A percentile compares a stretch with the other conserved stretches of the same genome.
Conservation (phyloP, 2,113 vertebrate genomes). For the Scytalopus superciliaris region DNA sequence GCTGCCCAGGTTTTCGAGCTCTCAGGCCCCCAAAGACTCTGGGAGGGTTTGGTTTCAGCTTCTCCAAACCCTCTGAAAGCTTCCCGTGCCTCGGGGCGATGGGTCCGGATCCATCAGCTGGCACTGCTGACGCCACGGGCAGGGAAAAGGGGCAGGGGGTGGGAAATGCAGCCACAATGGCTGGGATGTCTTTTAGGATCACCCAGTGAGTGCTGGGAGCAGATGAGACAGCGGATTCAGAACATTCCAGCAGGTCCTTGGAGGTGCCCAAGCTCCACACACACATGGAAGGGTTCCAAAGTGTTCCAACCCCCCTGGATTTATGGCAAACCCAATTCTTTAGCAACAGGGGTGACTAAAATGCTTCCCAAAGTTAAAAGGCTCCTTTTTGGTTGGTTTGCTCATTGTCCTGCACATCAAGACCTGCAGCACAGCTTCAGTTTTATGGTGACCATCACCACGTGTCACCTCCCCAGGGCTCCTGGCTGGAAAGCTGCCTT, state of each 20-base stretch:
- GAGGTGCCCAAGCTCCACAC: background rate
- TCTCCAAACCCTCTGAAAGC: background rate
- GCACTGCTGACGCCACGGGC: background rate
- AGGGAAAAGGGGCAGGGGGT: background rate
- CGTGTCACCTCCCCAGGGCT: accelerated
- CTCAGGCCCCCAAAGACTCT: background rate
- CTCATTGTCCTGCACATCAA: background rate
- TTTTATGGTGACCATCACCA: background rate
- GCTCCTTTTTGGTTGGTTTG: background rate
- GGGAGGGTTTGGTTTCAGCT: background rate
- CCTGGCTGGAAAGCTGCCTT: background rate
- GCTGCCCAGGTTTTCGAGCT: background rate
- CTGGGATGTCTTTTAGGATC: background rate
- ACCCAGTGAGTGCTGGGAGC: background rate
- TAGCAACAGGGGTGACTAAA: background rate
- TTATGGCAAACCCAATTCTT: background rate
- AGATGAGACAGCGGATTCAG: background rate
- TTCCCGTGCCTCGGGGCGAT: accelerated
- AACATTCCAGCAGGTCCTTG: background rate
- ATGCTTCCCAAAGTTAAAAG: background rate
- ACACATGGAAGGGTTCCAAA: background rate
- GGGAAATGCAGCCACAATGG: background rate
- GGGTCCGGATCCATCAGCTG: background rate
- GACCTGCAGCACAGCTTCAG: background rate
- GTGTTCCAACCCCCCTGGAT: background rate